phyloP scores from a whole-genome alignment of 35 echinoderm and acorn worm species.

The Acanthaster planci region DNA sequence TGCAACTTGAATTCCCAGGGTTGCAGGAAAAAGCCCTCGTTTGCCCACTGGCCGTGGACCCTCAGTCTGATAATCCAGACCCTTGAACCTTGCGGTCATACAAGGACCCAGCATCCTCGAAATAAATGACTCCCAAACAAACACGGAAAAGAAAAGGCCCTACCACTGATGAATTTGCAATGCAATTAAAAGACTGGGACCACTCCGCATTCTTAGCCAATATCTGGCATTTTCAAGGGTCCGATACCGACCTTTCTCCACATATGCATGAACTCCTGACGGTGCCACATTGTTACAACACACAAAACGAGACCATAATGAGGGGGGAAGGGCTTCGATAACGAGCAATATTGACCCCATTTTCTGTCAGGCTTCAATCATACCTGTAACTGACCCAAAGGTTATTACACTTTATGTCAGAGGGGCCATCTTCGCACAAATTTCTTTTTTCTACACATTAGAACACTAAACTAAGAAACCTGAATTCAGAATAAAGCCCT shows the following conservation, averaged over 20 bases:
- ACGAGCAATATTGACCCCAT: neutral
- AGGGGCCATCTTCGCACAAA: neutral
- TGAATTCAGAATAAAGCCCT: neutral
- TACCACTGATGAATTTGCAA: neutral
- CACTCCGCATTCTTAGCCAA: neutral
- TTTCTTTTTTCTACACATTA: neutral
- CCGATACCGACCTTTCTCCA: neutral
- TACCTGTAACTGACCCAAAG: neutral
- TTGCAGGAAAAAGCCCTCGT: too few relatives aligned
- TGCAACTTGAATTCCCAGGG: too few relatives aligned
- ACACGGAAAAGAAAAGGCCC: neutral
- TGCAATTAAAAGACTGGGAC: neutral
- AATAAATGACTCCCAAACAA: constrained; percentile 1
- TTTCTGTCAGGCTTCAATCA: neutral
- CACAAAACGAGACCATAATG: neutral
- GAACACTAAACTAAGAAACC: neutral
- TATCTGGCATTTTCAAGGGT: neutral
- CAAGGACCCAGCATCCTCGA: too few relatives aligned
- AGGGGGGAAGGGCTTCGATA: neutral
- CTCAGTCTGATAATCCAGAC: too few relatives aligned
- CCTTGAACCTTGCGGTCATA: too few relatives aligned
- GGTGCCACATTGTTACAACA: neutral
- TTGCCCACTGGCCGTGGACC: too few relatives aligned
- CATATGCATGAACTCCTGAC: neutral
- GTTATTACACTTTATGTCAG: neutral